phyloP scores from a whole-genome alignment of 2,113 vertebrate species.

The Mesocricetus auratus region DNA sequence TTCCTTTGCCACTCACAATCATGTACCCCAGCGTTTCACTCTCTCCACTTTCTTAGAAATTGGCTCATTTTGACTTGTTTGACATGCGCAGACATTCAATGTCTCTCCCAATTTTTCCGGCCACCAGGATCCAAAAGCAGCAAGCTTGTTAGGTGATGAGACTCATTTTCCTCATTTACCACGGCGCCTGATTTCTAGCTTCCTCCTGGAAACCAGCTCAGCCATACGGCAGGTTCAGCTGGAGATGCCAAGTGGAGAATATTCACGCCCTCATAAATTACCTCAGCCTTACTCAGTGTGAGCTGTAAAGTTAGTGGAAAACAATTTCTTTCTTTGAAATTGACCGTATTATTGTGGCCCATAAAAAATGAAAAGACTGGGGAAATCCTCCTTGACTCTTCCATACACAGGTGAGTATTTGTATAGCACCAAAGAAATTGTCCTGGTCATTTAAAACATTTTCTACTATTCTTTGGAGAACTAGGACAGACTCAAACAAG shows the following conservation, averaged over 20 bases:
- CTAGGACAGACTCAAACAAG: not conserved
- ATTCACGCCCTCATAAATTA: conserved; percentile 88
- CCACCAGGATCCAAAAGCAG: conserved; percentile 86
- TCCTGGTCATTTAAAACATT: not conserved
- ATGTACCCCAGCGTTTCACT: not conserved
- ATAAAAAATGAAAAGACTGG: conserved; percentile 55
- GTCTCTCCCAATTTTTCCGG: conserved; percentile 82
- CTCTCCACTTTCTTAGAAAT: conserved; percentile 75
- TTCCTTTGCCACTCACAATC: not conserved
- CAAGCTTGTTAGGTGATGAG: conserved; percentile 89
- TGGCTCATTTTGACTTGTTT: conserved; percentile 91
- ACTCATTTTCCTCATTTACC: conserved; percentile 92
- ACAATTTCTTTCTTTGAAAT: conserved; percentile 56
- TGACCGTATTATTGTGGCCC: conserved; percentile 6
- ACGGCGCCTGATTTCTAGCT: conserved; percentile 90
- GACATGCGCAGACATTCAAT: conserved; percentile 83
- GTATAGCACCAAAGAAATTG: not conserved
- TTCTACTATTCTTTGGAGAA: not conserved
- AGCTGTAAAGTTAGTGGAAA: conserved; percentile 72
- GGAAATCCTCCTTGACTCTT: not conserved
- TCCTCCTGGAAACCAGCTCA: conserved; percentile 90
- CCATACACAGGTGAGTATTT: not conserved
- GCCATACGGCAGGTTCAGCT: conserved; percentile 85
- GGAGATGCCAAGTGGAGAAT: conserved; percentile 88
- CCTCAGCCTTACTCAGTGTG: conserved; percentile 77